These are phyloP conservation scores for Microctonus brassicae DNA, from an alignment of 2,888 invertebrate genomes.

Conservation along the genomic window DNA sequence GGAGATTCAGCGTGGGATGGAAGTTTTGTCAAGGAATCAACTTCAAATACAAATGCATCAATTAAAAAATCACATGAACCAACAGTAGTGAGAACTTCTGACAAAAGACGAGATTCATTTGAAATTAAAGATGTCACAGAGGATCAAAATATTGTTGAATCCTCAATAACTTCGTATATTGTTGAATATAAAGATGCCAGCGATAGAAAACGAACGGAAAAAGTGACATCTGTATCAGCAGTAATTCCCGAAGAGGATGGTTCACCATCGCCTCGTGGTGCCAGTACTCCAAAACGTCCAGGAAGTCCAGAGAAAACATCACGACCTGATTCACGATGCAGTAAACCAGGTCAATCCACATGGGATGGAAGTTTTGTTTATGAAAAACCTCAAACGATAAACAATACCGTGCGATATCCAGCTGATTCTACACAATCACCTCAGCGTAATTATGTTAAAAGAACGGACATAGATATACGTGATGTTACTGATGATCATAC, in stretches of 20 bases:
- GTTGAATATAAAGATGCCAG: constrained; percentile 70
- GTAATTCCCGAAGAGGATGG: constrained; percentile 58
- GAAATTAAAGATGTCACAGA: constrained; percentile 66
- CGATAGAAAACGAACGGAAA: constrained; percentile 52
- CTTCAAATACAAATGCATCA: constrained; percentile 41
- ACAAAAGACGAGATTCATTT: constrained; percentile 47
- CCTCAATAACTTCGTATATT: constrained; percentile 76
- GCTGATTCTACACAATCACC: constrained; percentile 33
- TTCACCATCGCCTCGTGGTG: constrained; percentile 23
- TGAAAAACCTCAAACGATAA: constrained; percentile 64
- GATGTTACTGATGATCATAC: constrained; percentile 60
- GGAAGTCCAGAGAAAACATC: constrained; percentile 38
- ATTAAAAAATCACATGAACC: constrained; percentile 46
- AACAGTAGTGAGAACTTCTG: constrained; percentile 51
- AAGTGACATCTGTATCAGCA: constrained; percentile 57
- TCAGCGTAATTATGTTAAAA: constrained; percentile 33
- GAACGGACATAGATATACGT: constrained; percentile 54
- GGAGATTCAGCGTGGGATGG: constrained; percentile 69
- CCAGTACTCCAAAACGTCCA: constrained; percentile 41
- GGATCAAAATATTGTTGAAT: constrained; percentile 72
- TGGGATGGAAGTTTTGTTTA: constrained; percentile 75
- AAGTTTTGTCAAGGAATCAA: constrained; percentile 66
- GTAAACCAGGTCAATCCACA: constrained; percentile 58
- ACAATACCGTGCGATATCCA: constrained; percentile 40
- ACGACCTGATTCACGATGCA: constrained; percentile 28